Evolutionary conservation across 2,888 invertebrate genomes (phyloP).

Genomic region (Hirtodrosophila histrioides): DNA sequence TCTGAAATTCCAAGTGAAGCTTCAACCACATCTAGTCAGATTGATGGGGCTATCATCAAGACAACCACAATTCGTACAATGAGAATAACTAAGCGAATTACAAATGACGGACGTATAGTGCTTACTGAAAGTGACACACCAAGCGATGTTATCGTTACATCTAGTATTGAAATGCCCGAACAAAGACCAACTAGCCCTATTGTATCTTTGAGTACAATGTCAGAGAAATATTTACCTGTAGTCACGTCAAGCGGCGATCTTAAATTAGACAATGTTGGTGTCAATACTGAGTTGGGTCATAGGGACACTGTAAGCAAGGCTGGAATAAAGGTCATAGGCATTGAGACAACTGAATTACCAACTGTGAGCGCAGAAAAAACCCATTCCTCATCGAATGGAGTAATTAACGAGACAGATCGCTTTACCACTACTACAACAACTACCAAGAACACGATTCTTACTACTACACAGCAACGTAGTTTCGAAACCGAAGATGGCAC

Average conservation of each 20-base stretch:
- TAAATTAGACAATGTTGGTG: constrained; percentile 55
- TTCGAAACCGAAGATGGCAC: constrained; percentile 79
- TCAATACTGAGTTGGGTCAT: constrained; percentile 58
- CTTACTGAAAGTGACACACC: constrained; percentile 75
- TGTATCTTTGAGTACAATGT: constrained; percentile 32
- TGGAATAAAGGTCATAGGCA: constrained; percentile 71
- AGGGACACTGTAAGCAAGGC: constrained; percentile 48
- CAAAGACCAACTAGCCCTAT: constrained; percentile 62
- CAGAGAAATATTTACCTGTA: constrained; percentile 38
- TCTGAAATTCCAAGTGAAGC: constrained; percentile 66
- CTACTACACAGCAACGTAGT: constrained; percentile 77
- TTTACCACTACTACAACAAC: constrained; percentile 70
- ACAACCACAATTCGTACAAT: constrained; percentile 83
- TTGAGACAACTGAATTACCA: constrained; percentile 70
- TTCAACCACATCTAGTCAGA: constrained; percentile 72
- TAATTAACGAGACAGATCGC: constrained; percentile 41
- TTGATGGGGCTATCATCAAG: constrained; percentile 79
- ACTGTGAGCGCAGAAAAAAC: constrained; percentile 20
- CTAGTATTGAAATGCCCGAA: constrained; percentile 80
- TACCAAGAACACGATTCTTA: constrained; percentile 75
- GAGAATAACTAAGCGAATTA: constrained; percentile 78
- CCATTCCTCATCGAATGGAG: constrained; percentile 41
- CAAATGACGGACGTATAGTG: constrained; percentile 79
- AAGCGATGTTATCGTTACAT: constrained; percentile 75
- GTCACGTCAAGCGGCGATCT: constrained; percentile 43